Conservation (phyloP, 2,797 vertebrate genomes). For the Naso thynnoides region DNA sequence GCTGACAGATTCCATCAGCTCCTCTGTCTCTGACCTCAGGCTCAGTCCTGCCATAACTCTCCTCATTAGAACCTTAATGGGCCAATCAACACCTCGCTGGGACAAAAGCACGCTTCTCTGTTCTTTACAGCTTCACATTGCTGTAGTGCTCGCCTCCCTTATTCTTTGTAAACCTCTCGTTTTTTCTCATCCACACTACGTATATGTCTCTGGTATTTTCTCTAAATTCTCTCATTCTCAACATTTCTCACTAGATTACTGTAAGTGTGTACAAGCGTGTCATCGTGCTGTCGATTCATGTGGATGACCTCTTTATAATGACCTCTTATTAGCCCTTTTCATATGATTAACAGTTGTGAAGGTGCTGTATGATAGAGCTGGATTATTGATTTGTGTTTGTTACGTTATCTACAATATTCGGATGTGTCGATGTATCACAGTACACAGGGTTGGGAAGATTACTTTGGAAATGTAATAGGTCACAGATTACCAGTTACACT, state of each 20-base stretch:
- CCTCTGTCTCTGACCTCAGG: constrained; percentile 50
- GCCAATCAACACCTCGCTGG: constrained; percentile 44
- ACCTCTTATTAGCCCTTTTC: constrained; percentile 1
- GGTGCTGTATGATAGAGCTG: not conserved
- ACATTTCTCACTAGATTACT: not conserved
- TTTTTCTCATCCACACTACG: constrained; percentile 3
- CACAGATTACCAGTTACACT: too few species aligned
- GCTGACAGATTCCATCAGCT: constrained; percentile 42
- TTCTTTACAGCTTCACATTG: constrained; percentile 30
- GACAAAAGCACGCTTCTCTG: constrained; percentile 37
- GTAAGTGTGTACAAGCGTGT: not conserved
- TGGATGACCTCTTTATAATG: not conserved
- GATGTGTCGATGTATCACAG: not conserved
- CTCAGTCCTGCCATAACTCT: constrained; percentile 61
- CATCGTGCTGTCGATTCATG: not conserved
- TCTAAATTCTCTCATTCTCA: not conserved
- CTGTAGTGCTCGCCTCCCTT: not conserved
- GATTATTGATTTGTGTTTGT: not conserved
- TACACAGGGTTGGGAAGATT: too few species aligned
- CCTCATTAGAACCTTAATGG: constrained; percentile 68
- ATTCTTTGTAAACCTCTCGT: constrained; percentile 10
- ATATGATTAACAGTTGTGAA: not conserved
- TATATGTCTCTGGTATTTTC: not conserved
- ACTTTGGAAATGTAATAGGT: too few species aligned
- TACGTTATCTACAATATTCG: not conserved